Base-by-base conservation (phyloP, 1,140 invertebrate genomes). In the Trichogramma pretiosum region DNA sequence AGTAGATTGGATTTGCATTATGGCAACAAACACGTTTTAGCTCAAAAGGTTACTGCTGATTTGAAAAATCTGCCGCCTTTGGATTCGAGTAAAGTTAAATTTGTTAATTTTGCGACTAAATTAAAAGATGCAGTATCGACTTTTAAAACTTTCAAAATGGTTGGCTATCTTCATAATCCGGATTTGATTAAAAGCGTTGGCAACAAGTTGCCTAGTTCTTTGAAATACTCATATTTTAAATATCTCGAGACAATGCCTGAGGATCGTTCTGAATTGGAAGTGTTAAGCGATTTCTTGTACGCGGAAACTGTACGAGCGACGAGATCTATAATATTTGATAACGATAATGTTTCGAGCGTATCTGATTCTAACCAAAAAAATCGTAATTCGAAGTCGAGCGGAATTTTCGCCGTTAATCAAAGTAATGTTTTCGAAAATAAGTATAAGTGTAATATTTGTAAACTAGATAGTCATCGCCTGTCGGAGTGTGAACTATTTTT, bases 191-290 rank as follows among this genome's bases (percentile, higher is more conserved):
- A 26, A 3, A 9, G n/a, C 3, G 18, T 40, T 5, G n/a, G 14
- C 2, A 23, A 9, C n/a, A 38, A 38, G 18, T 41, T 50, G 33
- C 48, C 42, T 40, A 40, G 33, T 14, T 36, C 42, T 40, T 35
- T 50, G 14, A 50, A 50, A 35, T 46, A 37, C 14, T 28, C 34
- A 18, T 38, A 9, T 23, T 22, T 22, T 38, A 21, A 13, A 36
- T 36, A 18, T 36, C 16, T 18, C 3, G 34, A 9, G 14, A 18
- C 17, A 5, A 5, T 17, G 19, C 3, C 14, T 7, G 17, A 5
- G 4, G 34, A 36, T 5, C 5, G 19, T 8, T 7, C 34, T 8
- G 34, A 36, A 18, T 18, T 36, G 4, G 17, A 36, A 18, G n/a
- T n/a, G n/a, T n/a, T n/a, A n/a, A n/a, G n/a, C n/a, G n/a, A n/a